Evolutionary conservation across 2,888 invertebrate genomes (phyloP).

Genomic region (Philaethria dido): DNA sequence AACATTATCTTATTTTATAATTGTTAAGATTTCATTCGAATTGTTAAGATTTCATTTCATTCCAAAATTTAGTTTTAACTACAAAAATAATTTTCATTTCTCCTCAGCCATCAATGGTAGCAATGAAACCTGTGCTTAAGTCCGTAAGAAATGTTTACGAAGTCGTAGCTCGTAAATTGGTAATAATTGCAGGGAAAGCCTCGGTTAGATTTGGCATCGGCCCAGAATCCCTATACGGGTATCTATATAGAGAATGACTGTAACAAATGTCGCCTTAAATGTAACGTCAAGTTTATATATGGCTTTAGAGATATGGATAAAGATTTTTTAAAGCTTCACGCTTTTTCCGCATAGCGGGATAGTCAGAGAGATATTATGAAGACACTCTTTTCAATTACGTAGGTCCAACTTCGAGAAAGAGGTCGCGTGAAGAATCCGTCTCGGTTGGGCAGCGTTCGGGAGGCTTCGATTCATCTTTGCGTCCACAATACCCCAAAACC

Average conservation of each 20-base stretch:
- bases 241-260: background rate
- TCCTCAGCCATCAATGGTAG: background rate
- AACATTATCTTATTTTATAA: too few species aligned
- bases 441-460: too few species aligned
- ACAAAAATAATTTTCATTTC: background rate
- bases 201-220: slow-evolving; percentile 29
- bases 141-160: slow-evolving; percentile 26
- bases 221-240: slow-evolving; percentile 24
- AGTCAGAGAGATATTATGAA: too few species aligned
- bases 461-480: too few species aligned
- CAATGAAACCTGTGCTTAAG: background rate
- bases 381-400: too few species aligned
- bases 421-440: too few species aligned
- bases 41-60: too few species aligned
- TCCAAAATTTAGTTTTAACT: background rate
- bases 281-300: background rate
- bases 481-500: too few species aligned
- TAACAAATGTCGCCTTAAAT: slow-evolving; percentile 3
- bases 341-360: too few species aligned
- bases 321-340: too few species aligned
- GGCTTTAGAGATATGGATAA: background rate
- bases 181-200: slow-evolving; percentile 31
- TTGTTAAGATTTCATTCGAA: too few species aligned
- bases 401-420: too few species aligned
- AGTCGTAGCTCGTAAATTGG: slow-evolving; percentile 30